Conservation (phyloP, 1,140 invertebrate species). For the Caenorhabditis remanei region DNA sequence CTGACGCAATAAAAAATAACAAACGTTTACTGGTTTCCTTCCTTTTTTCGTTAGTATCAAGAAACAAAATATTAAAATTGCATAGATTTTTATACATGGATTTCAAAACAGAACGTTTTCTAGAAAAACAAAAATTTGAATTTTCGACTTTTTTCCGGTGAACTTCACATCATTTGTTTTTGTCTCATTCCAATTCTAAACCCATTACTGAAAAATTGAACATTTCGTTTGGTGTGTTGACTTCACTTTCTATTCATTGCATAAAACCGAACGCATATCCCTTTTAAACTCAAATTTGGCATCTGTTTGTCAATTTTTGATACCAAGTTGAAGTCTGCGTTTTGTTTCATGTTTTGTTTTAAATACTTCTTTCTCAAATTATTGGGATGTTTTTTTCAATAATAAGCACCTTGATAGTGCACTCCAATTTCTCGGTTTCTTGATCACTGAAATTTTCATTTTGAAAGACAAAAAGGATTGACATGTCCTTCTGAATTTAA, state of each 20-base stretch:
- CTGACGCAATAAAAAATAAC: neutral
- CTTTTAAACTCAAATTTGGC: neutral
- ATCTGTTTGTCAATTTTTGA: neutral
- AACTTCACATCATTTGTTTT: neutral
- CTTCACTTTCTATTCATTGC: conserved; percentile 8
- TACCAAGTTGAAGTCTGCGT: neutral
- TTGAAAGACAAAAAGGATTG: neutral
- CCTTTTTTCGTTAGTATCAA: neutral
- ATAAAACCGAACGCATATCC: neutral
- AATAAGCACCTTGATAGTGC: neutral
- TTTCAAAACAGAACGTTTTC: too few relatives aligned
- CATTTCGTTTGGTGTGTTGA: neutral
- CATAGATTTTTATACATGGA: too few relatives aligned
- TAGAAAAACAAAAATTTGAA: neutral
- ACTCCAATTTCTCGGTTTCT: too few relatives aligned
- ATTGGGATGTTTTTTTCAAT: neutral
- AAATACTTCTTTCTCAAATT: neutral
- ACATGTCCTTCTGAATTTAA: neutral
- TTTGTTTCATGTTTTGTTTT: neutral
- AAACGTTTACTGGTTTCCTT: neutral
- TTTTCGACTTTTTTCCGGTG: neutral
- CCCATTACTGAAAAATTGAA: conserved; percentile 19
- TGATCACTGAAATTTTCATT: neutral
- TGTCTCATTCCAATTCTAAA: neutral
- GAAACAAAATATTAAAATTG: neutral